A percentile compares a stretch with the other conserved stretches of the same genome.
Conservation (phyloP, 2,888 invertebrate genomes). For the Drosophila birchii region DNA sequence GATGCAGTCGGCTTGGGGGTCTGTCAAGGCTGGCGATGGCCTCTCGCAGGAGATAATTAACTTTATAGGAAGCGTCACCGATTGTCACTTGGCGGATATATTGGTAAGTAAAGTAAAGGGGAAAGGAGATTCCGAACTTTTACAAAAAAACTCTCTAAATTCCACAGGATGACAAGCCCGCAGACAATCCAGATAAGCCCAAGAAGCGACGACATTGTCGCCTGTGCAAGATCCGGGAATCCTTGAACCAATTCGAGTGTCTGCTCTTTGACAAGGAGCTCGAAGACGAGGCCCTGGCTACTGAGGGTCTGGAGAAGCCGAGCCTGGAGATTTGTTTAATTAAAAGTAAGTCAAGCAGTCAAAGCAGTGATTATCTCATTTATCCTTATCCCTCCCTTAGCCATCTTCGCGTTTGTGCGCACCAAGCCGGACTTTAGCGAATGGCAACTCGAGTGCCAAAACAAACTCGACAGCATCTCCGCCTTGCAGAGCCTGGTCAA, state of each 20-base stretch:
- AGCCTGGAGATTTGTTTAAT: conserved; percentile 87
- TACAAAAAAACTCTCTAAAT: neutral
- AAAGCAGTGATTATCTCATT: neutral
- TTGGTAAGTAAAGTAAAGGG: conserved; percentile 59
- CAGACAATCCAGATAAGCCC: neutral
- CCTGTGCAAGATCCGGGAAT: conserved; percentile 85
- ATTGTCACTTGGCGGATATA: conserved; percentile 82
- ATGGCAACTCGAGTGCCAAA: conserved; percentile 53
- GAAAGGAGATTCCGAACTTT: too few species aligned
- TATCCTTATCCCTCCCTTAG: conserved; percentile 55
- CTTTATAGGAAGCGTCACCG: conserved; percentile 78
- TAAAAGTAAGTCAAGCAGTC: conserved; percentile 83
- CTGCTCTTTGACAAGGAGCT: conserved; percentile 86
- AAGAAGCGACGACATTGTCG: conserved; percentile 75
- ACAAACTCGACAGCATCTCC: conserved; percentile 86
- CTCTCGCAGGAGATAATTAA: conserved; percentile 22
- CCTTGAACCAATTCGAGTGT: conserved; percentile 86
- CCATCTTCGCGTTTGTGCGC: conserved; percentile 84
- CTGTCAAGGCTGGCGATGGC: conserved; percentile 32
- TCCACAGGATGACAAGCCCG: conserved; percentile 50
- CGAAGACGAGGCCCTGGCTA: conserved; percentile 84
- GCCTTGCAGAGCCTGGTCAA: conserved; percentile 87
- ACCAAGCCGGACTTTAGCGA: conserved; percentile 70
- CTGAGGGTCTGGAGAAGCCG: conserved; percentile 88
- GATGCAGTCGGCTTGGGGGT: conserved; percentile 55